Evolutionary conservation across 2,113 vertebrate species (phyloP), one percentile per base, ranked within the genome.

Genomic region (Ondatra zibethicus): DNA sequence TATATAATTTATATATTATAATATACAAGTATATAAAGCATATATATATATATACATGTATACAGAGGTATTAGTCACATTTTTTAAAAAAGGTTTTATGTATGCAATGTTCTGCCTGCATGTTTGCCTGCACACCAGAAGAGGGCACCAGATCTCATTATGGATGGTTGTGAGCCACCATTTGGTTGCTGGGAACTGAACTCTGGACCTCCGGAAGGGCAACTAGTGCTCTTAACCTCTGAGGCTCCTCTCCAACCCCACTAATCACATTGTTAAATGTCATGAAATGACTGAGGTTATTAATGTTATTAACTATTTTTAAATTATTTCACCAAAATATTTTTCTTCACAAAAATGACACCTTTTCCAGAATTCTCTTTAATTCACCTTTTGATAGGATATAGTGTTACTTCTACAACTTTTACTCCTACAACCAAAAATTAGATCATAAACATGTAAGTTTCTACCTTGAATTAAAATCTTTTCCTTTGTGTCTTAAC

Each of bases 201-300:
- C 6, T 58, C 19, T 21, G 58, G 58, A 58, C 58, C 58, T 58
- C 58, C 19, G 6, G 58, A 58, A 58, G 58, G 58, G 58, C 58
- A 58, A 58, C 58, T 6, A 58, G 58, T 58, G 58, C 6, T 58
- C 58, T 58, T 58, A 58, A 58, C 58, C 58, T 58, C 58, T 58
- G 58, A 58, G 19, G 19, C 58, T 21, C 58, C 58, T 58, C 58
- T 17, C 58, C 19, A 58, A 19, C 19, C 58, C 58, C 58, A 21
- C 21, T 58, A 58, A 19, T 58, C 58, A 58, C 58, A 63, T 63
- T 95, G 96, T 95, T 68, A 85, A 93, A 63, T 92, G 45, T 93
- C 42, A 63, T 78, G 33, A 80, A 95, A 77, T 94, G 58, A 96
- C 33, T 94, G 78, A 96, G 23, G 36, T 91, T 96, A 86, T 42